Evolutionary conservation across 2,113 vertebrate species (phyloP), one percentile per base, ranked within the genome.

Genomic region (Empidonax traillii): DNA sequence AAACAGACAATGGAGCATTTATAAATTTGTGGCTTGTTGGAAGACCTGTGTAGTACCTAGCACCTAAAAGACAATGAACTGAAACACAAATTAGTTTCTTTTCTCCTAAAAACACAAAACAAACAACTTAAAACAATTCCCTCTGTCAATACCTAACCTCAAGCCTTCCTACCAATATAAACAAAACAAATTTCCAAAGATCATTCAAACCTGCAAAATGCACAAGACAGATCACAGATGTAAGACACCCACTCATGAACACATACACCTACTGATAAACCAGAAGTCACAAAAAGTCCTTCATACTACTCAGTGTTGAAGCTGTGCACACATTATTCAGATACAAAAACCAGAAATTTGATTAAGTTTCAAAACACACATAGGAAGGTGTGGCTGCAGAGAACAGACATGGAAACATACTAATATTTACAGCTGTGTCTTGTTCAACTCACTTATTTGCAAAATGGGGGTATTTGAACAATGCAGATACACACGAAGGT

Each of bases 221-320:
- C 39, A 51, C 22, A 41, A 33, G 25, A 63, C 4, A 67, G 22
- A 71, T 8, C n/a, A 69, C 19, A 51, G 52, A 35, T 8, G 2
- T 6, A 52, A 67, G 8, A 12, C 9, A 55, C 8, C 6, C 3
- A 3, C 18, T 67, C 55, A 2, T 0, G 6, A 87, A 77, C 4
- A 28, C 51, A 39, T 11, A 35, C 28, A 71, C 4, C 18, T 47
- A 41, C 55, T 25, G 8, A 9, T 52, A 43, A 55, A 77, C 16
- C 14, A 63, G 65, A 86, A 76, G 37, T 27, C 59, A 58, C 13
- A 66, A 18, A 8, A 65, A 46, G 27, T 28, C 5, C 0, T 16
- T 62, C 22, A 17, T 58, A 39, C 12, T n/a, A 25, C 10, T 8
- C 8, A 2, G 13, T 13, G 27, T 6, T 84, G 63, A 80, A 80